Conservation (phyloP, 53 echinoderm and acorn worm genomes). For the Zoroaster sp. region DNA sequence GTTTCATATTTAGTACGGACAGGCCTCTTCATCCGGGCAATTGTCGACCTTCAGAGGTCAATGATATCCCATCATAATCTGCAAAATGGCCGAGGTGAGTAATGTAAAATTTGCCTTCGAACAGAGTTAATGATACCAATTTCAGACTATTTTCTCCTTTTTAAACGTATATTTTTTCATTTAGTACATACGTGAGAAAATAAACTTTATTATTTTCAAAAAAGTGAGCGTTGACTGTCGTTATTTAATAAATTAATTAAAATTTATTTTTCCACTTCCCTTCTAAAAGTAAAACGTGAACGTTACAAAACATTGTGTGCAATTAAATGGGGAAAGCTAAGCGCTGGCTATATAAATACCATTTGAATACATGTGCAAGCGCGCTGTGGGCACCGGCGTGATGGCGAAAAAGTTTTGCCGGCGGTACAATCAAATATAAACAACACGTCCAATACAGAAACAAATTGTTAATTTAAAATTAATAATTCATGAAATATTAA, state of each 20-base stretch:
- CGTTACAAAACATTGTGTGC: background rate
- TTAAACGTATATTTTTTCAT: background rate
- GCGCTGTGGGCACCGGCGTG: background rate
- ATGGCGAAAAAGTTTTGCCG: background rate
- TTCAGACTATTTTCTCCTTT: background rate
- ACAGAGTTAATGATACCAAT: background rate
- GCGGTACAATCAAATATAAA: background rate
- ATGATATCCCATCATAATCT: slow-evolving; percentile 85
- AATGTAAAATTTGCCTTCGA: background rate
- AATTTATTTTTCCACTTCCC: background rate
- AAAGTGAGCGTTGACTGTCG: background rate
- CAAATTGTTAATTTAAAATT: too few species aligned
- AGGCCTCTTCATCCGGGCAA: slow-evolving; percentile 67
- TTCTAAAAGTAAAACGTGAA: background rate
- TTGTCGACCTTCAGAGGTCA: slow-evolving; percentile 51
- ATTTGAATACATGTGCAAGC: background rate
- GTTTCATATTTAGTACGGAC: background rate
- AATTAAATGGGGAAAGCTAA: too few species aligned
- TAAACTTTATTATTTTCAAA: background rate
- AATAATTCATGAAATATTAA: too few species aligned
- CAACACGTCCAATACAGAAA: too few species aligned
- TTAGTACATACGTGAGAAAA: background rate
- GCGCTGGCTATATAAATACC: background rate
- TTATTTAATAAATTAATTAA: background rate
- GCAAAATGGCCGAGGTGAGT: slow-evolving; percentile 90